Base-by-base conservation (phyloP, 2,797 vertebrate genomes). In the Enteromius anoplus region DNA sequence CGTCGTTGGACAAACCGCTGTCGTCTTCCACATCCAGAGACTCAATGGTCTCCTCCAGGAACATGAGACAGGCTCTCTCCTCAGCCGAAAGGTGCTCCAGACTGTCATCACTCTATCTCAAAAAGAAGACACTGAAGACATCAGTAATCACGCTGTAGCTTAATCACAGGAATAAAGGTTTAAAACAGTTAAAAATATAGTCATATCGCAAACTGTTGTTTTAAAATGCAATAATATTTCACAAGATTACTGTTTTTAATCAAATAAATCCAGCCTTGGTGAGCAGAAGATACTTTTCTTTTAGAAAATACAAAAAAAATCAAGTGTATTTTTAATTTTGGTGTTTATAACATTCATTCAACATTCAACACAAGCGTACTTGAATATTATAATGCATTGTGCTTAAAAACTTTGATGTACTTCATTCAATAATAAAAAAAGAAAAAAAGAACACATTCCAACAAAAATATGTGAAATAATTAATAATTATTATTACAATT, bases 41-140 rank as follows among this genome's bases (percentile, higher is more conserved):
- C 87, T 97, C 97, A 0, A 99, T 97, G 0, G 96, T 98, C 90
- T 97, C 95, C 88, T 99, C 96, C 78, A 99, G 90, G 90, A 97
- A 99, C 91, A 96, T 95, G 81, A 99, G 91, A 68, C 97, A 97
- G 4, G 96, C 98, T 12, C 95, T 95, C 88, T 98, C 98, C 49
- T 98, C 98, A 14, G 96, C 92, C 0, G 97, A 96, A 32, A 99
- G 90, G 85, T 97, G 93, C 85, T 97, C 96, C 87, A 98, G 95
- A 76, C 94, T 97, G 90, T 95, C 93, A 65, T 96, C 94, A 58
- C 95, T 97, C 97, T 99, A 90, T 2, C n/a, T 21, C 21, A 60
- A 34, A 73, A 72, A 72, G 15, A 26, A 26, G 62, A 65, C 29
- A 65, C 62, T 65, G 2, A 64, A 64, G 26, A 64, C 34, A 37